phyloP scores from a whole-genome alignment of 2,113 vertebrate species.

The Lycocorax pyrrhopterus region DNA sequence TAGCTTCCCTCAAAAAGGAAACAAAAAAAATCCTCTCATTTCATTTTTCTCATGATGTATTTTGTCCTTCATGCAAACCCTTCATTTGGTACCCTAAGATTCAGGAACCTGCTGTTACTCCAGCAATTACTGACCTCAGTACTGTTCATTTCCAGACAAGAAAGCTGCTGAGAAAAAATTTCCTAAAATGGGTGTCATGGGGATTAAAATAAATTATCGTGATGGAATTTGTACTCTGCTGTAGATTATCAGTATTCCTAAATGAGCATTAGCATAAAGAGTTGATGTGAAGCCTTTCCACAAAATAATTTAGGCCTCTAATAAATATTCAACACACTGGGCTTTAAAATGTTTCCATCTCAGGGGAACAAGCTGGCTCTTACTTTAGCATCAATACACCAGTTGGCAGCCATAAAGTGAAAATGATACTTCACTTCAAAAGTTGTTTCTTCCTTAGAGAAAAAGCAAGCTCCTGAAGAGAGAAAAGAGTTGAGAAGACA shows the following conservation, averaged over 20 bases:
- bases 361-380: neutral
- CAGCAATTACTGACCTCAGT: conserved; percentile 50
- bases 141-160: conserved; percentile 34
- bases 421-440: neutral
- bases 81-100: neutral
- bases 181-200: neutral
- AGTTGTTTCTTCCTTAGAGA: conserved; percentile 22
- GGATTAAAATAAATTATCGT: conserved; percentile 40
- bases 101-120: conserved; percentile 38
- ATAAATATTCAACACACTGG: conserved; percentile 12
- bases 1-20: neutral
- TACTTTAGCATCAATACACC: neutral
- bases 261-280: conserved; percentile 21
- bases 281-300: neutral
- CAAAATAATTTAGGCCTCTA: neutral
- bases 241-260: conserved; percentile 32
- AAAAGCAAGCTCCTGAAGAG: neutral
- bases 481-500: neutral
- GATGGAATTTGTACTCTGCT: neutral
- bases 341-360: neutral
- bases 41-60: neutral
- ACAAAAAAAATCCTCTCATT: neutral
- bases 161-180: conserved; percentile 48
- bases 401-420: neutral
- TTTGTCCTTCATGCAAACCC: neutral